A percentile compares a stretch with the other conserved stretches of the same genome.
phyloP scores from a whole-genome alignment of 2,888 invertebrate genomes.

The Melinopterus prodromus region DNA sequence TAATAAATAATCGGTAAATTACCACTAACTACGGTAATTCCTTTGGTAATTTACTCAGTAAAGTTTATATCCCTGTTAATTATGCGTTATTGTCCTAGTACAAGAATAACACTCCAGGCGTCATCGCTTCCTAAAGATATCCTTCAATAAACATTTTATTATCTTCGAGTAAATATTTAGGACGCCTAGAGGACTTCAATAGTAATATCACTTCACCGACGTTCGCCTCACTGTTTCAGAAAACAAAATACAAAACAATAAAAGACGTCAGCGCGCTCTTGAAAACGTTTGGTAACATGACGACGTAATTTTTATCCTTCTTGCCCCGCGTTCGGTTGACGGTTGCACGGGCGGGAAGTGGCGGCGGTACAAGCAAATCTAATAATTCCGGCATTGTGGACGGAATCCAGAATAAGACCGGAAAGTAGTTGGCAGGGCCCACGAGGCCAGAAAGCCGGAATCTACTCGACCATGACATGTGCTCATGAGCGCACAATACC shows the following conservation, averaged over 20 bases:
- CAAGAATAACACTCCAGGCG: no score
- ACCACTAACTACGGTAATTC: no score
- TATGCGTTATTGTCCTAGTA: no score
- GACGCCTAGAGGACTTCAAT: no score
- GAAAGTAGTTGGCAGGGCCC: not conserved
- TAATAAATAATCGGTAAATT: no score
- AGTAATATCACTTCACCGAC: no score
- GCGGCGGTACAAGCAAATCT: slow-evolving; percentile 4
- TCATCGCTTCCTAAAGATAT: no score
- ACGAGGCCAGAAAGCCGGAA: not conserved
- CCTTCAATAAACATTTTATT: no score
- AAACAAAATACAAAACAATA: not conserved
- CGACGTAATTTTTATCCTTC: not conserved
- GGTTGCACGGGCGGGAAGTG: not conserved
- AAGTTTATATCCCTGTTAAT: no score
- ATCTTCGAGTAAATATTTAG: no score
- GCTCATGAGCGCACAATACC: slow-evolving; percentile 4
- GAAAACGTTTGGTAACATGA: not conserved
- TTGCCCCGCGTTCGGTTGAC: not conserved
- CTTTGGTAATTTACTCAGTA: no score
- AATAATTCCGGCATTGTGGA: not conserved
- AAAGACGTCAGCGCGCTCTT: not conserved
- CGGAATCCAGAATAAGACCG: not conserved
- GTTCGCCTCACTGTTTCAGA: no score
- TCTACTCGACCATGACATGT: not conserved